Evolutionary conservation across 2,888 invertebrate genomes (phyloP).

Genomic region (Sycophila texana): DNA sequence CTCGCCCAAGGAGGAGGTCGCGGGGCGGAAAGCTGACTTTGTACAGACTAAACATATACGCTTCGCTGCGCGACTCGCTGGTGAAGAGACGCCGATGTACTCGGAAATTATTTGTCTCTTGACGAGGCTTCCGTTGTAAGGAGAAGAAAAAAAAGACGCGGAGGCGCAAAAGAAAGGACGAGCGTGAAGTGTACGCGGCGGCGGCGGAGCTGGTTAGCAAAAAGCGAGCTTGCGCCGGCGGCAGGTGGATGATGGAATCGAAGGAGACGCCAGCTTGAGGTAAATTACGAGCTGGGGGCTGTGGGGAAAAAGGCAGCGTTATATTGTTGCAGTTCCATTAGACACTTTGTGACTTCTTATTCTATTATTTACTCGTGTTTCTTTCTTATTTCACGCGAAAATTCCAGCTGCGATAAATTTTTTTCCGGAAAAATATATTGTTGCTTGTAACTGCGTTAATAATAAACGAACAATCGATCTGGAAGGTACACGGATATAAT

Average conservation of each 20-base stretch:
- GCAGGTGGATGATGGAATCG: conserved; percentile 19
- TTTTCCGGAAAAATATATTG: too few relatives aligned
- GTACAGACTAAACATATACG: conserved; percentile 62
- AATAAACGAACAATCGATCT: too few relatives aligned
- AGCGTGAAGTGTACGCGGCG: background rate
- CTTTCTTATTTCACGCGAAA: too few relatives aligned
- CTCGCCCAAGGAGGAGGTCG: conserved; percentile 5
- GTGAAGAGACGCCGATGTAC: background rate
- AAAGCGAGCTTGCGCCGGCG: conserved; percentile 9
- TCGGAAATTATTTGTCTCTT: conserved; percentile 33
- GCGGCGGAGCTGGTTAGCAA: background rate
- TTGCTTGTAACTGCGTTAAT: too few relatives aligned
- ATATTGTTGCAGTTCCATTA: conserved; percentile 15
- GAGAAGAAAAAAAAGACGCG: background rate
- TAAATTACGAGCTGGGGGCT: conserved; percentile 14
- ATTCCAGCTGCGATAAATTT: too few relatives aligned
- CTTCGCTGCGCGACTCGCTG: too few relatives aligned
- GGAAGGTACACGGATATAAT: too few relatives aligned
- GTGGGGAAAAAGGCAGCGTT: conserved; percentile 10
- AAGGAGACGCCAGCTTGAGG: background rate
- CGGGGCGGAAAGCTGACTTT: conserved; percentile 55
- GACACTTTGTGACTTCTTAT: too few relatives aligned
- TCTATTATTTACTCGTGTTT: too few relatives aligned
- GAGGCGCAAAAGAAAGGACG: background rate
- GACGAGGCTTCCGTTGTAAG: background rate